Percentiles rank a stretch among this genome's conserved stretches.
These are phyloP conservation scores for Eristalis tenax DNA, from an alignment of 2,888 invertebrate species.

Conservation along the genomic window DNA sequence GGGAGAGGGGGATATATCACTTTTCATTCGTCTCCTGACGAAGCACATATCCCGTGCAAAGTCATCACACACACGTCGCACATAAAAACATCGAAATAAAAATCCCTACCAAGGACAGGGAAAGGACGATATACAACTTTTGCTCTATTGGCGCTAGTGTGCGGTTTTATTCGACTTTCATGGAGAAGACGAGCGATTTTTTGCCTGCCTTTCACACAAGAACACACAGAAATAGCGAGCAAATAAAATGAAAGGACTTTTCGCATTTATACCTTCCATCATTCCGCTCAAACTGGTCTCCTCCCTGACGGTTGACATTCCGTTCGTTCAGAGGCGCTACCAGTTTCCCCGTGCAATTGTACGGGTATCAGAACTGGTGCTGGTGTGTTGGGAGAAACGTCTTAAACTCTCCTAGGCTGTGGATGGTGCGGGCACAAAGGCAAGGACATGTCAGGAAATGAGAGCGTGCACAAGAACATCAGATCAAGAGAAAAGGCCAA, in stretches of 20 bases:
- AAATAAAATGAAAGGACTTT: slow-evolving; percentile 52
- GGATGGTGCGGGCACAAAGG: neutral
- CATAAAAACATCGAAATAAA: slow-evolving; percentile 53
- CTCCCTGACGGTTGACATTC: neutral
- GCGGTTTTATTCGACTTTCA: slow-evolving; percentile 68
- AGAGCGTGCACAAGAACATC: slow-evolving; percentile 40
- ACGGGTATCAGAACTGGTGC: slow-evolving; percentile 8
- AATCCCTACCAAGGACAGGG: slow-evolving; percentile 33
- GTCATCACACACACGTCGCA: slow-evolving; percentile 56
- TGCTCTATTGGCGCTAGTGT: slow-evolving; percentile 16
- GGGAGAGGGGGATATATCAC: slow-evolving; percentile 41
- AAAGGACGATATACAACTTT: neutral
- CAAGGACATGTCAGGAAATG: slow-evolving; percentile 41
- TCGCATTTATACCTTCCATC: slow-evolving; percentile 45
- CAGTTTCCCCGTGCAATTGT: slow-evolving; percentile 14
- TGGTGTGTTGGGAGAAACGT: neutral
- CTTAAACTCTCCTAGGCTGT: neutral
- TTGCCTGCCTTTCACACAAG: slow-evolving; percentile 31
- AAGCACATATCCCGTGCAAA: slow-evolving; percentile 24
- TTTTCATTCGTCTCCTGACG: slow-evolving; percentile 62
- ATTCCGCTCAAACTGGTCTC: neutral
- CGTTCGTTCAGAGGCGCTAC: neutral
- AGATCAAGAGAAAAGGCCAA: slow-evolving; percentile 25
- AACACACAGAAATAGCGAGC: slow-evolving; percentile 35
- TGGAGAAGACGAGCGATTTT: slow-evolving; percentile 45